phyloP scores from a whole-genome alignment of 2,797 vertebrate genomes.

The Tangara arthus region DNA sequence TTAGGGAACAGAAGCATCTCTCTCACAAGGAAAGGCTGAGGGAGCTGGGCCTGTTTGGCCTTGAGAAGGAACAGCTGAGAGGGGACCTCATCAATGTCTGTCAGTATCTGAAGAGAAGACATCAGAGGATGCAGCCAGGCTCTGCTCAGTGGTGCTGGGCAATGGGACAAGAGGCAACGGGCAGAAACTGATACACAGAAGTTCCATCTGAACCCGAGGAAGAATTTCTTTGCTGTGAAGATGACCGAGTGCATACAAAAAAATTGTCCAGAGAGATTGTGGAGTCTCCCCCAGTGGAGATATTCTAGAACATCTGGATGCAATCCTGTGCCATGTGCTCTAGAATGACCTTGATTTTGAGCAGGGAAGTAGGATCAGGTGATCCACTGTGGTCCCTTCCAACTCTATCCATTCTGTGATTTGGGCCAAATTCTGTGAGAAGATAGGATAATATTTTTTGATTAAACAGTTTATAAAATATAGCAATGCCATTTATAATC shows the following conservation, averaged over 20 bases:
- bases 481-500: not conserved
- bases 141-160: not conserved
- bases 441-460: not conserved
- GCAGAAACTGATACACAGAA: not conserved
- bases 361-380: not conserved
- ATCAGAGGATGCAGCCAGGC: not conserved
- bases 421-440: not conserved
- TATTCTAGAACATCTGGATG: not conserved
- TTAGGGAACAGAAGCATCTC: not conserved
- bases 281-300: not conserved
- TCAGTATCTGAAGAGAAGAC: not conserved
- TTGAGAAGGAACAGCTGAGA: fast-evolving
- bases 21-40: fast-evolving
- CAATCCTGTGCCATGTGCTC: not conserved
- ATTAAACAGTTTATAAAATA: not conserved
- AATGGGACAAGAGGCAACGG: fast-evolving
- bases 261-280: not conserved
- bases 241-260: fast-evolving
- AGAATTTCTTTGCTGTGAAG: not conserved
- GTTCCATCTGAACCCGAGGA: fast-evolving
- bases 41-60: not conserved
- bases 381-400: not conserved
- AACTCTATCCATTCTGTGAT: not conserved
- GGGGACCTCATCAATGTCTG: fast-evolving
- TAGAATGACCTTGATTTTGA: not conserved